Evolutionary conservation across 2,797 vertebrate genomes (phyloP).

Genomic region (Rhyacichthys aspro): DNA sequence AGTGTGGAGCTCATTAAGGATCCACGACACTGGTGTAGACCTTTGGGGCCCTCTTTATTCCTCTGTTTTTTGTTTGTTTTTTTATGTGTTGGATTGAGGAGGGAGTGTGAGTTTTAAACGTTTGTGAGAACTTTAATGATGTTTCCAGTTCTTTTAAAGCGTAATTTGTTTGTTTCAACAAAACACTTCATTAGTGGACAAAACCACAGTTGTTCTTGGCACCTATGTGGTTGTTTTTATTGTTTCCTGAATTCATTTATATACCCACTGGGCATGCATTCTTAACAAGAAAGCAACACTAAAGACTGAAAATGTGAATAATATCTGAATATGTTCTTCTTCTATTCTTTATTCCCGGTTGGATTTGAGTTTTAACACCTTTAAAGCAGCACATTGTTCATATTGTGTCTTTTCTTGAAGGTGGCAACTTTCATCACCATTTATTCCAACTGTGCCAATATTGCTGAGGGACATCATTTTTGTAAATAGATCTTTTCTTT

Average conservation of each 20-base stretch:
- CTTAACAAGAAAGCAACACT: not conserved
- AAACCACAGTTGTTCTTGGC: slow-evolving; percentile 8
- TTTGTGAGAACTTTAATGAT: slow-evolving; percentile 29
- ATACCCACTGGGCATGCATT: slow-evolving; percentile 3
- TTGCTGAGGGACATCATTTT: not conserved
- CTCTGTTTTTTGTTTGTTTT: slow-evolving; percentile 9
- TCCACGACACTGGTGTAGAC: slow-evolving; percentile 32
- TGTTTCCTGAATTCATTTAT: slow-evolving; percentile 5
- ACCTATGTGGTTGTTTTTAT: not conserved
- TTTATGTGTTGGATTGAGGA: slow-evolving; percentile 5
- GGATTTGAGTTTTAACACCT: not conserved
- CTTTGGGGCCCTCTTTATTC: slow-evolving; percentile 22
- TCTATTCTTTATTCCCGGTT: not conserved
- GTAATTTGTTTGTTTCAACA: slow-evolving; percentile 27
- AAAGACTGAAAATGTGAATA: not conserved
- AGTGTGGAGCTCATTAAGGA: slow-evolving; percentile 64
- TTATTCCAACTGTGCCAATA: not conserved
- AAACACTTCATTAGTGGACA: slow-evolving; percentile 29
- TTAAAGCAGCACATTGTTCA: not conserved
- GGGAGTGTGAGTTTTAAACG: slow-evolving; percentile 10
- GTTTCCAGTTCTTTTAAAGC: slow-evolving; percentile 4
- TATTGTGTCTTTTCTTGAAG: not conserved
- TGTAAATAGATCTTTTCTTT: not conserved
- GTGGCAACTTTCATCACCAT: not conserved
- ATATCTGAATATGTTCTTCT: not conserved